phyloP scores from a whole-genome alignment of 2,797 vertebrate species.

The Lepilemur septentrionalis region DNA sequence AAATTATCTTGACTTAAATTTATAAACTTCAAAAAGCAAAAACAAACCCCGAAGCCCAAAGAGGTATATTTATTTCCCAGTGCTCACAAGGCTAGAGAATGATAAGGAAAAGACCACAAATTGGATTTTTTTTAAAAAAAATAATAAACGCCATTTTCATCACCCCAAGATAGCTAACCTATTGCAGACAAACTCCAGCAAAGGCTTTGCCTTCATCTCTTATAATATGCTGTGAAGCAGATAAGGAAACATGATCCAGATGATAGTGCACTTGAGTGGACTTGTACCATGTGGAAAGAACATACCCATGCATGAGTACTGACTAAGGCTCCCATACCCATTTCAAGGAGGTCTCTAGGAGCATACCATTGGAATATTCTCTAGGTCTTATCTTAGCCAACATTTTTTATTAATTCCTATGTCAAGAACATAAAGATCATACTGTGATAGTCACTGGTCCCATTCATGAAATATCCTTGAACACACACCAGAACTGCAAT shows the following conservation, averaged over 20 bases:
- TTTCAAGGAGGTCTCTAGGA: background rate
- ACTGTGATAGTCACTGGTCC: background rate
- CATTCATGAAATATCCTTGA: background rate
- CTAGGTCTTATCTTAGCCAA: background rate
- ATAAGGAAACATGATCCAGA: background rate
- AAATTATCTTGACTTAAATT: background rate
- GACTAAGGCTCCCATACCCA: background rate
- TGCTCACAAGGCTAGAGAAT: background rate
- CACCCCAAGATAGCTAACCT: background rate
- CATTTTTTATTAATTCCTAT: background rate
- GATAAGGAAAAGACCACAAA: slow-evolving; percentile 2
- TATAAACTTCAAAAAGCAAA: background rate
- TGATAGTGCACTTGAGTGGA: background rate
- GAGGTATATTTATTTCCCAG: background rate
- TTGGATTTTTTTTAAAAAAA: background rate
- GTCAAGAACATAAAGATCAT: background rate
- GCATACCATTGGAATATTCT: background rate
- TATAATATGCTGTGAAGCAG: background rate
- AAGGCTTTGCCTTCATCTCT: background rate
- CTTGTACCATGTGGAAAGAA: background rate
- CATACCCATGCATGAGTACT: background rate
- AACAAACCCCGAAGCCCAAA: background rate
- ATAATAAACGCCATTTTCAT: background rate
- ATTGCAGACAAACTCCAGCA: background rate
- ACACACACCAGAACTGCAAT: background rate